Conservation (phyloP, 2,797 vertebrate species). For the Chloroceryle amazona region DNA sequence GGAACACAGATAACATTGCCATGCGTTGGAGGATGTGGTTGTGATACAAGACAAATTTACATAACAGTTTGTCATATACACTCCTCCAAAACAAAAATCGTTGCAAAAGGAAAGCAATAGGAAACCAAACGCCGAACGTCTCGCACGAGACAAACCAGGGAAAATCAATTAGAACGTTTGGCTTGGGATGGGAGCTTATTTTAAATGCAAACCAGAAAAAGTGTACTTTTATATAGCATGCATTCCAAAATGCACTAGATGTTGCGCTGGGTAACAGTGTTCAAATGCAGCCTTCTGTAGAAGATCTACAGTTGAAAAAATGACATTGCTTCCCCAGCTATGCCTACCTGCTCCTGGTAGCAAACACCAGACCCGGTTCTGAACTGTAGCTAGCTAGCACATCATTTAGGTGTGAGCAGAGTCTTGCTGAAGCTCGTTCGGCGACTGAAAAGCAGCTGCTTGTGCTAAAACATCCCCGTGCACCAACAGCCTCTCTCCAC, state of each 20-base stretch:
- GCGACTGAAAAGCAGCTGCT: not conserved
- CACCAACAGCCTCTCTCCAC: accelerated
- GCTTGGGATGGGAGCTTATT: slow-evolving; percentile 37
- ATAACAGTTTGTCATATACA: slow-evolving; percentile 70
- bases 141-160: not conserved
- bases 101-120: slow-evolving; percentile 52
- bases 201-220: slow-evolving; percentile 60
- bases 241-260: not conserved
- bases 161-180: slow-evolving; percentile 33
- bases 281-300: not conserved
- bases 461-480: not conserved
- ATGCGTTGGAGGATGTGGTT: slow-evolving; percentile 72
- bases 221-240: not conserved
- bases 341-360: not conserved
- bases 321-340: not conserved
- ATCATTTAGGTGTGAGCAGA: not conserved
- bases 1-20: slow-evolving; percentile 78
- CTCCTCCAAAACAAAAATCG: slow-evolving; percentile 70
- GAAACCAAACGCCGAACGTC: slow-evolving; percentile 22
- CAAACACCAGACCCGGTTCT: not conserved
- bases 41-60: slow-evolving; percentile 68
- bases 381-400: not conserved
- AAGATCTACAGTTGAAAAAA: not conserved
- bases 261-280: not conserved
- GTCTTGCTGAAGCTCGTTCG: not conserved